Evolutionary conservation across 2,797 vertebrate species (phyloP).

Genomic region (Perdix hodgsoniae): DNA sequence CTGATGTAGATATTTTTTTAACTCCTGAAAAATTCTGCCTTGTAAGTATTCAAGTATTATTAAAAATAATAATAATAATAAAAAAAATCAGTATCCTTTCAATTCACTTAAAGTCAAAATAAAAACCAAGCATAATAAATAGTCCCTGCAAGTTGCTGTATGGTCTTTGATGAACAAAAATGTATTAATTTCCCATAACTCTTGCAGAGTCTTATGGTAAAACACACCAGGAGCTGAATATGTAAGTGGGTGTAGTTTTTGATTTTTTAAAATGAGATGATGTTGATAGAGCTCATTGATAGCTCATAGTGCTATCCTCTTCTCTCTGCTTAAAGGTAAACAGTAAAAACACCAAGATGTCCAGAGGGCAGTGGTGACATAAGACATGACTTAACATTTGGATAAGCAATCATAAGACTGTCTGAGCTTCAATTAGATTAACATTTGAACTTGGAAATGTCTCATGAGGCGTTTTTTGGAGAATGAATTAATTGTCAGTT

Average conservation of each 20-base stretch:
- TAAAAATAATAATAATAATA: background rate
- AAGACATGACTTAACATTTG: constrained; percentile 8
- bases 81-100: background rate
- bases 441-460: constrained; percentile 52
- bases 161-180: background rate
- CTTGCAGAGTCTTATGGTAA: background rate
- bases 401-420: constrained; percentile 17
- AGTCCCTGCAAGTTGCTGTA: background rate
- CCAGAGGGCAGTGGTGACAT: background rate
- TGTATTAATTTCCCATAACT: background rate
- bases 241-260: background rate
- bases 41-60: background rate
- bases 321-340: background rate
- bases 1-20: background rate
- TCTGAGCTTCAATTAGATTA: constrained; percentile 63
- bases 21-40: background rate
- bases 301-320: background rate
- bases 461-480: constrained; percentile 33
- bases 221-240: background rate
- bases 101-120: background rate
- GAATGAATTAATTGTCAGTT: constrained; percentile 69
- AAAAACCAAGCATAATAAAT: background rate
- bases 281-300: too few relatives aligned
- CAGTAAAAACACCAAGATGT: background rate
- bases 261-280: background rate